Conservation (phyloP, 1,140 invertebrate genomes). For the Drosophila persimilis region DNA sequence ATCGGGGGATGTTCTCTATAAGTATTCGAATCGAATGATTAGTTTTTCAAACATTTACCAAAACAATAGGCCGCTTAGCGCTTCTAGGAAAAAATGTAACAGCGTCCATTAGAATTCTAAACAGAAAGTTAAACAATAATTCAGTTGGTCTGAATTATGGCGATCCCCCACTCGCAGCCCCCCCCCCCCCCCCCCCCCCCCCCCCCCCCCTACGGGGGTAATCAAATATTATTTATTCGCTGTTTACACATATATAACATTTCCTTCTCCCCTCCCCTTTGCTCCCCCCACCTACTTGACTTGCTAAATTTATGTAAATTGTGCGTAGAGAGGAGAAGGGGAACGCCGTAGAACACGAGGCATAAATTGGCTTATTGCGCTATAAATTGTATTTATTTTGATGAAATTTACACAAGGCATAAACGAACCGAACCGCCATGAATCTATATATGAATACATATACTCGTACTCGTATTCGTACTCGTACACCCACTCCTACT, state of each 20-base stretch:
- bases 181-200: not conserved
- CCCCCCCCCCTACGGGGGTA: slow-evolving; percentile 25
- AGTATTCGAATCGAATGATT: slow-evolving; percentile 24
- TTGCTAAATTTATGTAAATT: slow-evolving; percentile 75
- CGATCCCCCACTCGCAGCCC: slow-evolving; percentile 7
- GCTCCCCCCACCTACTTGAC: slow-evolving; percentile 3
- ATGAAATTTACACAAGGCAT: slow-evolving; percentile 73
- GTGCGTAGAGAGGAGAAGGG: slow-evolving; percentile 50
- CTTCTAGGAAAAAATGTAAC: not conserved
- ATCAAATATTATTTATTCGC: slow-evolving; percentile 81
- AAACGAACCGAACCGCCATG: slow-evolving; percentile 23
- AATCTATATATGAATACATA: slow-evolving; percentile 14
- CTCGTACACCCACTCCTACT: not conserved
- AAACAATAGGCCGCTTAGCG: too few relatives aligned
- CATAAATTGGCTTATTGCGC: slow-evolving; percentile 80
- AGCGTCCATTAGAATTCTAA: slow-evolving; percentile 42
- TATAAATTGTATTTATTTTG: slow-evolving; percentile 81
- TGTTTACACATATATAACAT: slow-evolving; percentile 76
- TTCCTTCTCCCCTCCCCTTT: slow-evolving; percentile 12
- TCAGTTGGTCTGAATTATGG: slow-evolving; percentile 51
- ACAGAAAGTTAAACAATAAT: slow-evolving; percentile 65
- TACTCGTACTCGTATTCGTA: not conserved
- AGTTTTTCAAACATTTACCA: slow-evolving; percentile 37
- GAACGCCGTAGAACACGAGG: slow-evolving; percentile 44
- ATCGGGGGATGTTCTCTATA: slow-evolving; percentile 3